These are phyloP conservation scores for Drosophila cardini DNA, from an alignment of 1,140 invertebrate genomes.

Conservation along the genomic window DNA sequence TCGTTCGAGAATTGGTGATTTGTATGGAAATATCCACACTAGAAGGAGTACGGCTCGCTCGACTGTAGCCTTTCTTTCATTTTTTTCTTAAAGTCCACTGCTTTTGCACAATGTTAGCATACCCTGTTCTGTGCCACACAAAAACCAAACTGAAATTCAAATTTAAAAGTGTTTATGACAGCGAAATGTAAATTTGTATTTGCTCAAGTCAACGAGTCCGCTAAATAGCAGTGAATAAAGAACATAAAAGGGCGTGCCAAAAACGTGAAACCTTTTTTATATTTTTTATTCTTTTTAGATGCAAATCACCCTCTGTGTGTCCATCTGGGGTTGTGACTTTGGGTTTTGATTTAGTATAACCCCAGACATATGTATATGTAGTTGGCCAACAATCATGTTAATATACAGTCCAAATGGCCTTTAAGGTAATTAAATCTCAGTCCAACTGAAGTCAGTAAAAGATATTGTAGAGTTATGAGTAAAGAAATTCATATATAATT, in stretches of 20 bases:
- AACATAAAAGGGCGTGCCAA: conserved; percentile 44
- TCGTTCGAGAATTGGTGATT: too few species aligned
- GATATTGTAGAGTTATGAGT: too few species aligned
- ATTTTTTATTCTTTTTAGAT: conserved; percentile 8
- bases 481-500: too few species aligned
- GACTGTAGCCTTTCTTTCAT: too few species aligned
- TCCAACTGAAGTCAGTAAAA: too few species aligned
- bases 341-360: conserved; percentile 8
- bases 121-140: conserved; percentile 3
- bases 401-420: not conserved
- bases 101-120: not conserved
- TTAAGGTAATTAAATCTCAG: conserved; percentile 5
- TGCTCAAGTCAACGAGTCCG: conserved; percentile 67
- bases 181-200: conserved; percentile 85
- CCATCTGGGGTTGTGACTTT: conserved; percentile 5
- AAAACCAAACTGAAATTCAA: conserved; percentile 63
- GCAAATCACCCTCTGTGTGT: conserved; percentile 53
- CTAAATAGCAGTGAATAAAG: conserved; percentile 54
- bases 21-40: too few species aligned
- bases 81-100: too few species aligned
- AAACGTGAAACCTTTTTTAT: conserved; percentile 53
- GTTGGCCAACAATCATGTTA: conserved; percentile 7
- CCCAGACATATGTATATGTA: conserved; percentile 5
- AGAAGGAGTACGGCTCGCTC: too few species aligned
- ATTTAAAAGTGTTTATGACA: conserved; percentile 85